A percentile compares a stretch with the other conserved stretches of the same genome.
Evolutionary conservation across 2,797 vertebrate genomes (phyloP).

Genomic region (Oceanodroma leucorhoa): DNA sequence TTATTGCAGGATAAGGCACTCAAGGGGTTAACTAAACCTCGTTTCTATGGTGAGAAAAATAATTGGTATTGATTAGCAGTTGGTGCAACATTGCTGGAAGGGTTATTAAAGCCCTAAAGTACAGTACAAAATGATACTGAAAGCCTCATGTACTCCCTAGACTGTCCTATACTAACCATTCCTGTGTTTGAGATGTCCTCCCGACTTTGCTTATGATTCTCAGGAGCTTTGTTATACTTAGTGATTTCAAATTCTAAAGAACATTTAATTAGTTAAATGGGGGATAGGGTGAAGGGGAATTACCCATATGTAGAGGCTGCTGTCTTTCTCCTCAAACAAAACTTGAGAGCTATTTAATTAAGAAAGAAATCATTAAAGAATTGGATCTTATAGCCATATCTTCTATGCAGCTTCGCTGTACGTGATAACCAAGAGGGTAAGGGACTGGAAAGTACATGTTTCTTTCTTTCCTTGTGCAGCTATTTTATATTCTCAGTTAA

Average conservation of each 20-base stretch:
- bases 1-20: constrained; percentile 14
- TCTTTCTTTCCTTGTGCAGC: not conserved
- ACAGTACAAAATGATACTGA: constrained; percentile 69
- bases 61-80: constrained; percentile 81
- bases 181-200: constrained; percentile 67
- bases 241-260: constrained; percentile 64
- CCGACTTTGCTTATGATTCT: constrained; percentile 71
- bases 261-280: constrained; percentile 68
- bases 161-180: constrained; percentile 59
- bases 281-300: constrained; percentile 31
- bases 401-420: not conserved
- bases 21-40: constrained; percentile 57
- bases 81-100: constrained; percentile 66
- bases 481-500: not conserved
- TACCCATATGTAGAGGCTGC: not conserved
- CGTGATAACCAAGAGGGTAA: constrained; percentile 12
- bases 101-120: constrained; percentile 74
- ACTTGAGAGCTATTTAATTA: constrained; percentile 39
- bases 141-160: constrained; percentile 64
- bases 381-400: not conserved
- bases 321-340: constrained; percentile 18
- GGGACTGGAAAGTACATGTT: not conserved
- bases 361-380: constrained; percentile 12
- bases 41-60: constrained; percentile 73
- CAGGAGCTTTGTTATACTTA: constrained; percentile 67